Percentiles rank a stretch among this genome's conserved stretches.
These are phyloP conservation scores for Hypena proboscidalis DNA, from an alignment of 2,888 invertebrate genomes.

Conservation along the genomic window DNA sequence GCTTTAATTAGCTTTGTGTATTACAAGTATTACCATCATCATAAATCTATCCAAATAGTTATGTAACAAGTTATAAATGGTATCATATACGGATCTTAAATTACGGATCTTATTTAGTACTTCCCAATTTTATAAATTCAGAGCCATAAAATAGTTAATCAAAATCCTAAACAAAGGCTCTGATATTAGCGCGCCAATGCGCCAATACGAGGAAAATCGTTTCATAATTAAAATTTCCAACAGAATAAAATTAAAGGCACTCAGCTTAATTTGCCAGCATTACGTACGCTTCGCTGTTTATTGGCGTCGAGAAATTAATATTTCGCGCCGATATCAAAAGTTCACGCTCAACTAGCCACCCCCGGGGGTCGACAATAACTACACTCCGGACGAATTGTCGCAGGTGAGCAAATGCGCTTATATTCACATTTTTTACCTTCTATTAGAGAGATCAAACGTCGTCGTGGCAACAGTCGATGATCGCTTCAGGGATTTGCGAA, in stretches of 20 bases:
- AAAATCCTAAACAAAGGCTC: slow-evolving; percentile 35
- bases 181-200: slow-evolving; percentile 41
- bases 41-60: too few species aligned
- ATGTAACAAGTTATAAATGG: too few species aligned
- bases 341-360: slow-evolving; percentile 83
- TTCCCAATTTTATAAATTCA: too few species aligned
- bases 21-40: too few species aligned
- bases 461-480: slow-evolving; percentile 58
- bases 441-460: slow-evolving; percentile 76
- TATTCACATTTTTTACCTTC: slow-evolving; percentile 77
- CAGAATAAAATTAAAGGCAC: slow-evolving; percentile 78
- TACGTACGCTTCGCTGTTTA: slow-evolving; percentile 77
- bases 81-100: too few species aligned
- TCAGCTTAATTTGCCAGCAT: slow-evolving; percentile 81
- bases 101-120: too few species aligned
- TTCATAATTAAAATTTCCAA: slow-evolving; percentile 74
- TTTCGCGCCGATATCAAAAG: slow-evolving; percentile 83
- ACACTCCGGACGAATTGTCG: slow-evolving; percentile 73
- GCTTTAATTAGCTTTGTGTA: too few species aligned
- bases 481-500: slow-evolving; percentile 64
- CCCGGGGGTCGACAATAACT: slow-evolving; percentile 73
- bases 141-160: slow-evolving; percentile 46
- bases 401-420: slow-evolving; percentile 82
- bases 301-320: slow-evolving; percentile 83
- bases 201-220: slow-evolving; percentile 60